A percentile compares a stretch with the other conserved stretches of the same genome.
Evolutionary conservation across 1,140 invertebrate species (phyloP).

Genomic region (Zeugodacus cucurbitae): DNA sequence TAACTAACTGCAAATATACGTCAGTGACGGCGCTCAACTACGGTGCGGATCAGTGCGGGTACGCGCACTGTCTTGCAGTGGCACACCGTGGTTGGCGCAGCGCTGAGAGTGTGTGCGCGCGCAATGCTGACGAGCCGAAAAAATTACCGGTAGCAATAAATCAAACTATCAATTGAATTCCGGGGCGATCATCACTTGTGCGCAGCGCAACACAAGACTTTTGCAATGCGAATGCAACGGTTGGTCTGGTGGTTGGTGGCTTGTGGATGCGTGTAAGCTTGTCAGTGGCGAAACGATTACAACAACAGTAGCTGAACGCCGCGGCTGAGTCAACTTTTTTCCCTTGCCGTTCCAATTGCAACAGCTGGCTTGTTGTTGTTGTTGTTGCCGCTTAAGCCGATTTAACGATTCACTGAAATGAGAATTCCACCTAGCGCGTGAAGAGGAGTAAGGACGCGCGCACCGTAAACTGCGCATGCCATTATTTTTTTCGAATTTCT

Average conservation of each 20-base stretch:
- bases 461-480: not conserved
- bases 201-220: conserved; percentile 35
- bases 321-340: not conserved
- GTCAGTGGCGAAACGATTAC: conserved; percentile 39
- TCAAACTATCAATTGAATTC: conserved; percentile 67
- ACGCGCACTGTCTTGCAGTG: too few species aligned
- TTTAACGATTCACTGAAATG: conserved; percentile 61
- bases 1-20: not conserved
- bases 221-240: conserved; percentile 15
- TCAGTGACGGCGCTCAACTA: not conserved
- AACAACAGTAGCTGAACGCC: conserved; percentile 1
- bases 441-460: not conserved
- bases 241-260: not conserved
- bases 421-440: conserved; percentile 13
- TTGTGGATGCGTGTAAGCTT: conserved; percentile 19
- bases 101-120: not conserved
- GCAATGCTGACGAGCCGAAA: conserved; percentile 46
- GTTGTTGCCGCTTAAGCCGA: conserved; percentile 55
- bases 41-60: not conserved
- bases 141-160: conserved; percentile 66
- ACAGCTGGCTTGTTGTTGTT: not conserved
- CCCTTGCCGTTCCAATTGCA: not conserved
- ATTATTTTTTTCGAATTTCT: not conserved
- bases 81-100: not conserved
- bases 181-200: conserved; percentile 63